Evolutionary conservation across 53 echinoderm and acorn worm genomes (phyloP).

Genomic region (Zoroaster sp.): DNA sequence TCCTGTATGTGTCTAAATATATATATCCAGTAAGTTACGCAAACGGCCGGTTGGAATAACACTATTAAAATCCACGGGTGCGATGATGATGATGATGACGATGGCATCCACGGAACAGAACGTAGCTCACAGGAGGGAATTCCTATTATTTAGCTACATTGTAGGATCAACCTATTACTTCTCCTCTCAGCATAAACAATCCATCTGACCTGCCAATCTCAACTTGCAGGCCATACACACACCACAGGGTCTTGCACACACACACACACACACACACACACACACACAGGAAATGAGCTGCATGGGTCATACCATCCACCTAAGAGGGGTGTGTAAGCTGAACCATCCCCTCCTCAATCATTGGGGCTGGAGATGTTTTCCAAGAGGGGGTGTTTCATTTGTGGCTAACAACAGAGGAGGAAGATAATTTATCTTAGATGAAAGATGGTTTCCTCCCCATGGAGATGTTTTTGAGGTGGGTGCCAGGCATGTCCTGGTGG

Average conservation of each 20-base stretch:
- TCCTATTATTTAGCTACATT: slow-evolving; percentile 46
- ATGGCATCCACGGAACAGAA: not conserved
- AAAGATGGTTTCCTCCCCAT: slow-evolving; percentile 14
- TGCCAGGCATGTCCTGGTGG: not conserved
- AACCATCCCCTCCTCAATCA: not conserved
- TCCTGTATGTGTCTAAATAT: slow-evolving; percentile 8
- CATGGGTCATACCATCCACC: slow-evolving; percentile 11
- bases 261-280: not conserved
- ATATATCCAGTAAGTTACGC: slow-evolving; percentile 19
- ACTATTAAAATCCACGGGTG: not conserved
- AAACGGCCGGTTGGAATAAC: not conserved
- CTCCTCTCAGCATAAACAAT: slow-evolving; percentile 31
- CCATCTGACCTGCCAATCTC: slow-evolving; percentile 11
- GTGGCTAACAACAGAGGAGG: not conserved
- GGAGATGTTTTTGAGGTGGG: not conserved
- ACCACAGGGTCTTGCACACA: no score
- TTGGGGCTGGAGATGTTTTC: not conserved
- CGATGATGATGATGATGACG: not conserved
- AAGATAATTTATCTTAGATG: slow-evolving; percentile 30
- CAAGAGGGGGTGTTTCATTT: not conserved
- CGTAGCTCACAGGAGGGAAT: slow-evolving; percentile 12
- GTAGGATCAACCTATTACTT: slow-evolving; percentile 46
- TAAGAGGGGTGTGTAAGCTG: not conserved
- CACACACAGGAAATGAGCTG: slow-evolving; percentile 34
- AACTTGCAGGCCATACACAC: slow-evolving; percentile 35